Percentiles rank a stretch among this genome's conserved stretches.
These are phyloP conservation scores for Anguilla megastoma DNA, from an alignment of 2,797 vertebrate genomes.

Conservation along the genomic window DNA sequence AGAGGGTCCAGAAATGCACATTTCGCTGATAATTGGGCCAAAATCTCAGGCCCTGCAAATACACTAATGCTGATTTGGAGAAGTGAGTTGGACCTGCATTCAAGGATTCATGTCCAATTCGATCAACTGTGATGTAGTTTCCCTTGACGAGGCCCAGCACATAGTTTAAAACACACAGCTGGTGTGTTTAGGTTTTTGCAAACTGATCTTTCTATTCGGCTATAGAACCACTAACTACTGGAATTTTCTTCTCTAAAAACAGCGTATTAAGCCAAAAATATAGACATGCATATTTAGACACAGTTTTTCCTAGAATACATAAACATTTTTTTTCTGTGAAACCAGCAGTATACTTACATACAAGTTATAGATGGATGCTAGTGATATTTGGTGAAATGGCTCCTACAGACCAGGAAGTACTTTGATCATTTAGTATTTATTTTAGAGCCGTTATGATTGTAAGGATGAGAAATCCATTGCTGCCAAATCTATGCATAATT, in stretches of 20 bases:
- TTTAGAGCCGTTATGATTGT: not conserved
- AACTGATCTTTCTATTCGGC: not conserved
- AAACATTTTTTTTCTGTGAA: not conserved
- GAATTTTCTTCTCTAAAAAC: not conserved
- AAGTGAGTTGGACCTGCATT: not conserved
- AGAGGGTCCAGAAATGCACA: slow-evolving; percentile 59
- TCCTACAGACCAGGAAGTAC: not conserved
- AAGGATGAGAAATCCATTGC: not conserved
- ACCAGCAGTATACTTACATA: not conserved
- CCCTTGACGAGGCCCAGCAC: too few relatives aligned
- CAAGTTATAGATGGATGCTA: not conserved
- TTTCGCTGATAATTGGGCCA: slow-evolving; percentile 54
- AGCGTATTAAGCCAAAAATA: not conserved
- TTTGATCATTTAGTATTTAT: not conserved
- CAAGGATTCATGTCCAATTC: not conserved
- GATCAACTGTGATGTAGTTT: not conserved
- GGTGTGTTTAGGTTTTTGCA: not conserved
- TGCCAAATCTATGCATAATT: not conserved
- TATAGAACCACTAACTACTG: not conserved
- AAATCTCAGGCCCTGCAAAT: slow-evolving; percentile 47
- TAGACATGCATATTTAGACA: not conserved
- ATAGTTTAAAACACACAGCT: slow-evolving; percentile 3
- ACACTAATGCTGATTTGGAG: slow-evolving; percentile 24
- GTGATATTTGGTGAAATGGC: not conserved
- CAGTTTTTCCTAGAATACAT: not conserved